Conservation (phyloP, 1,140 invertebrate species). For the Chionoecetes opilio region DNA sequence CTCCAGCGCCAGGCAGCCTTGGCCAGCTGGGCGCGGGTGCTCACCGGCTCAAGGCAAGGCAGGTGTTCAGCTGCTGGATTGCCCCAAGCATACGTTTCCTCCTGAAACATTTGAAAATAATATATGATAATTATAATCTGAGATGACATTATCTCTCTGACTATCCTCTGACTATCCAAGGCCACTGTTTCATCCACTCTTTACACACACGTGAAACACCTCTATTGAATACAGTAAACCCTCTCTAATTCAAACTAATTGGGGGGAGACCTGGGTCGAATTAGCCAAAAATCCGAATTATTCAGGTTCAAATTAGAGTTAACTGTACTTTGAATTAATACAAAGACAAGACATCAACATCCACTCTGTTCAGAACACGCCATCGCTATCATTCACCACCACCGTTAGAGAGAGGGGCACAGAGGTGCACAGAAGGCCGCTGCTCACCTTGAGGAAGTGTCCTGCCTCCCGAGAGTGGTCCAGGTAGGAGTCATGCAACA, state of each 20-base stretch:
- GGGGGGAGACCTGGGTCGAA: too few species aligned
- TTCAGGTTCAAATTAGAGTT: too few species aligned
- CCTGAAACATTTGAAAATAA: constrained; percentile 84
- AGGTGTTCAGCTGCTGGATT: constrained; percentile 80
- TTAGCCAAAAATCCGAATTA: too few species aligned
- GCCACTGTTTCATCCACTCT: neutral
- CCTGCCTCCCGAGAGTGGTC: constrained; percentile 87
- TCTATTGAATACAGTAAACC: too few species aligned
- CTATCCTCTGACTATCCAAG: neutral
- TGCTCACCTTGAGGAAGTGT: constrained; percentile 88
- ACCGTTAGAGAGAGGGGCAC: neutral
- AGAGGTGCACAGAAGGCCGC: neutral
- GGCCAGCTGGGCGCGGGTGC: constrained; percentile 82
- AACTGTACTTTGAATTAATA: too few species aligned
- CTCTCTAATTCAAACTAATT: too few species aligned
- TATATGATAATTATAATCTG: neutral
- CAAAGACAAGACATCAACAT: neutral
- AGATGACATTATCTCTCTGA: neutral
- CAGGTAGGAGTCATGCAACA: constrained; percentile 91
- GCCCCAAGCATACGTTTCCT: constrained; percentile 86
- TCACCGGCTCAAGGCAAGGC: constrained; percentile 58
- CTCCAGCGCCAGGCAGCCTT: constrained; percentile 83
- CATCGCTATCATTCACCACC: neutral
- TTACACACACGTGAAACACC: neutral
- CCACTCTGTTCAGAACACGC: neutral